Conservation (phyloP, 1,140 invertebrate species). For the Anadara kagoshimensis region DNA sequence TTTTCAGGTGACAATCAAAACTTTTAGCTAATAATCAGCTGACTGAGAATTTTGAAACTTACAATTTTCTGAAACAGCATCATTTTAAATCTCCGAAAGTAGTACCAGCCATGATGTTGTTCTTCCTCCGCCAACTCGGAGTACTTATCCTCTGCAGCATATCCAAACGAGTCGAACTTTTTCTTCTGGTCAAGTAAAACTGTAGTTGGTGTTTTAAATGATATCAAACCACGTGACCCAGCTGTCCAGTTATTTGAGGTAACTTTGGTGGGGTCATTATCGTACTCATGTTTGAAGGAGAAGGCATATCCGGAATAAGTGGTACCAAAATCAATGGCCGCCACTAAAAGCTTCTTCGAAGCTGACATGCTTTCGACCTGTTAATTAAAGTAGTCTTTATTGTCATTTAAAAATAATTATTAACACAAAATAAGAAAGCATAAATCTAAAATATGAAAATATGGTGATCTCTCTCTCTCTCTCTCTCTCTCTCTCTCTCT, state of each 20-base stretch:
- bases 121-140: constrained; percentile 75
- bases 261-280: background rate
- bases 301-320: background rate
- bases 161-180: background rate
- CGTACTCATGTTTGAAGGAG: background rate
- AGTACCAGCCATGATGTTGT: constrained; percentile 76
- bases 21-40: too few relatives aligned
- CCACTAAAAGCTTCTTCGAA: background rate
- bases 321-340: background rate
- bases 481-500: too few relatives aligned
- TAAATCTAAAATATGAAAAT: too few relatives aligned
- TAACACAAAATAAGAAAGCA: too few relatives aligned
- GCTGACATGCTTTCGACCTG: background rate
- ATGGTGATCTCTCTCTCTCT: too few relatives aligned
- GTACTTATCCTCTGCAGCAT: constrained; percentile 73
- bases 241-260: background rate
- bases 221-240: background rate
- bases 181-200: background rate
- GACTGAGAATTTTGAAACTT: too few relatives aligned
- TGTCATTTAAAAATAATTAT: background rate
- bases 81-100: constrained; percentile 80
- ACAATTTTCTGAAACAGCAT: constrained; percentile 76
- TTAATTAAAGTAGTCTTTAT: background rate
- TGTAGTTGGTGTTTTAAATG: background rate
- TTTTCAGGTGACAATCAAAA: too few relatives aligned